These are phyloP conservation scores for Bruchidius siliquastri DNA, from an alignment of 2,888 invertebrate genomes.

Conservation along the genomic window DNA sequence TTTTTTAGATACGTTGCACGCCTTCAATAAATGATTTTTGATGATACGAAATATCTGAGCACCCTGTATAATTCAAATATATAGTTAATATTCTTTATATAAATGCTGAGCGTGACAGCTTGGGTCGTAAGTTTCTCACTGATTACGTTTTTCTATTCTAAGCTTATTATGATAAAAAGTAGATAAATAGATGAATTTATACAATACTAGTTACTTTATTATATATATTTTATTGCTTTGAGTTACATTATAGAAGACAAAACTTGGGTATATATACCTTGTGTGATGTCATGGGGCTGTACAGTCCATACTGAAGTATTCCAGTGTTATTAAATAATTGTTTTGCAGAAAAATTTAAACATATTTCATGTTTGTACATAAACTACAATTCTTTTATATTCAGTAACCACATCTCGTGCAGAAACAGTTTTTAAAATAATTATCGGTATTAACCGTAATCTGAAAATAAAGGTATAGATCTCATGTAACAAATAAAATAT, in stretches of 20 bases:
- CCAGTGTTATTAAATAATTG: not conserved
- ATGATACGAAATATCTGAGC: slow-evolving; percentile 7
- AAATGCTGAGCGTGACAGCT: slow-evolving; percentile 49
- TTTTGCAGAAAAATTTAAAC: not conserved
- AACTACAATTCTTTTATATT: too few species aligned
- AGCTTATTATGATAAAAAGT: slow-evolving; percentile 37
- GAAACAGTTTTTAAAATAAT: too few species aligned
- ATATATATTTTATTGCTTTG: slow-evolving; percentile 47
- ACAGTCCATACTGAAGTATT: not conserved
- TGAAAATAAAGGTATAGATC: too few species aligned
- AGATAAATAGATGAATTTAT: slow-evolving; percentile 42
- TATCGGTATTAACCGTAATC: too few species aligned
- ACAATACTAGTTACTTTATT: slow-evolving; percentile 42
- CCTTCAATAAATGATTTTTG: not conserved
- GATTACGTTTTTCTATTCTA: slow-evolving; percentile 37
- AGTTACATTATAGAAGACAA: slow-evolving; percentile 48
- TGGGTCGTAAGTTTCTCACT: slow-evolving; percentile 46
- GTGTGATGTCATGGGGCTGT: slow-evolving; percentile 30
- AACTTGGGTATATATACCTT: slow-evolving; percentile 33
- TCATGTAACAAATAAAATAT: too few species aligned
- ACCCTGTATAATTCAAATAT: slow-evolving; percentile 28
- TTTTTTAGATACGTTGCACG: not conserved
- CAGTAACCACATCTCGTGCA: too few species aligned
- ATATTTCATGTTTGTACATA: not conserved
- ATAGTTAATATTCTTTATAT: slow-evolving; percentile 34